phyloP scores from a whole-genome alignment of 2,888 invertebrate genomes.

The Napeogenes sylphis region DNA sequence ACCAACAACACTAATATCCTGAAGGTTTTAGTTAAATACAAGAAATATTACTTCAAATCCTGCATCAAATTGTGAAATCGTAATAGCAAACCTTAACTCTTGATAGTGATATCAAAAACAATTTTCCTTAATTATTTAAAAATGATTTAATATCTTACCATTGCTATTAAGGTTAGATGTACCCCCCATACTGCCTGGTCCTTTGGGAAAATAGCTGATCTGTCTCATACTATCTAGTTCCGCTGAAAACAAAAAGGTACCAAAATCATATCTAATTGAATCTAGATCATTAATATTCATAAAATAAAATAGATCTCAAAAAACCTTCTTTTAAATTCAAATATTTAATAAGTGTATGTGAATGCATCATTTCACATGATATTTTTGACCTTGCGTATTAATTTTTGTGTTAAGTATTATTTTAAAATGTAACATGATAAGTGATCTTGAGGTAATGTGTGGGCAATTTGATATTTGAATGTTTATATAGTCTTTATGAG shows the following conservation, averaged over 20 bases:
- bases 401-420: slow-evolving; percentile 13
- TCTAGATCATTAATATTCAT: no score
- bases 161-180: slow-evolving; percentile 49
- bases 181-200: slow-evolving; percentile 56
- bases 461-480: slow-evolving; percentile 33
- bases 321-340: no score
- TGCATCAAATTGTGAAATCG: no score
- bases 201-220: slow-evolving; percentile 72
- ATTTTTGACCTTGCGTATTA: not conserved
- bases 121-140: no score
- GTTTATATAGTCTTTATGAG: slow-evolving; percentile 30
- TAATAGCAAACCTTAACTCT: no score
- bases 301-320: no score
- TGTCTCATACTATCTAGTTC: slow-evolving; percentile 80
- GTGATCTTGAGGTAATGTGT: slow-evolving; percentile 32
- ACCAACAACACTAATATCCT: no score
- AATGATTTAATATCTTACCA: slow-evolving; percentile 40
- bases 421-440: slow-evolving; percentile 24
- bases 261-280: not conserved
- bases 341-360: no score
- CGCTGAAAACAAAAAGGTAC: slow-evolving; percentile 53
- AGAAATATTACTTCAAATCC: no score
- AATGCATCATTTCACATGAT: not conserved
- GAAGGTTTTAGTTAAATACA: no score
- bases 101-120: no score